A percentile compares a stretch with the other conserved stretches of the same genome.
Conservation (phyloP, 92 coral and sea anemone genomes). For the Scolanthus callimorphus region DNA sequence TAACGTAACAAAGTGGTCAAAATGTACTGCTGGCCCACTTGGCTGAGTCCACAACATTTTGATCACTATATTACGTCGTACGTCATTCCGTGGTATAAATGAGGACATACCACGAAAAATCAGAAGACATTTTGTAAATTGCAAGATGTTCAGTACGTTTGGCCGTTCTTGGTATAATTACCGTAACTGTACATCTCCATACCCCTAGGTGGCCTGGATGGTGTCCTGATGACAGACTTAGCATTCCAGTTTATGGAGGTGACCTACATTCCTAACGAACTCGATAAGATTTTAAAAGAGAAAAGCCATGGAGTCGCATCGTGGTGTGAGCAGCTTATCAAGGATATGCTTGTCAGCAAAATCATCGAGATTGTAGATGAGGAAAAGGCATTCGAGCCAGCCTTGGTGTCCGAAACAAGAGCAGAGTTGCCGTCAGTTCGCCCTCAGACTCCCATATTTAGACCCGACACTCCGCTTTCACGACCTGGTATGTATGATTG, state of each 20-base stretch:
- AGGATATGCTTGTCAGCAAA: conserved; percentile 77
- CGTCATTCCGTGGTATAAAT: too few species aligned
- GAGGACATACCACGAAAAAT: too few species aligned
- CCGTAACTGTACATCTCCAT: too few species aligned
- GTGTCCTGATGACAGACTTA: conserved; percentile 80
- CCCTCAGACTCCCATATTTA: not conserved
- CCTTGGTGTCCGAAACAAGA: not conserved
- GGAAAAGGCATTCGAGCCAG: conserved; percentile 48
- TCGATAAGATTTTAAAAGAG: conserved; percentile 71
- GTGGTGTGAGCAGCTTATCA: conserved; percentile 98
- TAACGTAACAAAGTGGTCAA: too few species aligned
- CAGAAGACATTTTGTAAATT: too few species aligned
- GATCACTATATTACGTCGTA: too few species aligned
- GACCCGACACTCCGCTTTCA: not conserved
- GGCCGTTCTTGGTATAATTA: too few species aligned
- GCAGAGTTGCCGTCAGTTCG: not conserved
- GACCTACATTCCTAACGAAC: conserved; percentile 81
- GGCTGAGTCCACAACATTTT: too few species aligned
- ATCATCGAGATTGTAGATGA: conserved; percentile 65
- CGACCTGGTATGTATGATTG: conserved; percentile 1
- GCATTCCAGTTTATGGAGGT: conserved; percentile 98
- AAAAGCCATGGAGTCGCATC: conserved; percentile 98
- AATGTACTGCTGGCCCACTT: too few species aligned
- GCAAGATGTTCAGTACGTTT: too few species aligned
- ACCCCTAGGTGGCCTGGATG: conserved; percentile 75